These are phyloP conservation scores for Mamestra brassicae DNA, from an alignment of 2,888 invertebrate genomes.

Conservation along the genomic window DNA sequence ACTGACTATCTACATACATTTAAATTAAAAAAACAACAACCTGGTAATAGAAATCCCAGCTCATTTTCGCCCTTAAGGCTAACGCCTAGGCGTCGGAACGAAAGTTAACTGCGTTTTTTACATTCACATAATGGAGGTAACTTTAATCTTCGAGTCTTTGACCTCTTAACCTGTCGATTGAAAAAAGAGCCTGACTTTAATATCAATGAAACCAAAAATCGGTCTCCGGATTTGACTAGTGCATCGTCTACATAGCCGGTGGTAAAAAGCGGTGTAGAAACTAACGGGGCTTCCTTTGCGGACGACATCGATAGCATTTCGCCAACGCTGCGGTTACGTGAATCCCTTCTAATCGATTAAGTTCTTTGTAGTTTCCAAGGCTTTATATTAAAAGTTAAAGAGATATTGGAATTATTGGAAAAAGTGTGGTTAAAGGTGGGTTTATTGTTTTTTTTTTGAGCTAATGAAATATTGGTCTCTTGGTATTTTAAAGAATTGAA, in stretches of 20 bases:
- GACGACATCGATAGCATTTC: constrained; percentile 54
- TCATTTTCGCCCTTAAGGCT: no score
- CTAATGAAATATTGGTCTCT: background rate
- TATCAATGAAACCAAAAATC: background rate
- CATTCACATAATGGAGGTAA: no score
- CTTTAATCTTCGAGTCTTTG: no score
- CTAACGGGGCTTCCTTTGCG: constrained; percentile 56
- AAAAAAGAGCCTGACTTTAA: no score
- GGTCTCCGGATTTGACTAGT: constrained; percentile 5
- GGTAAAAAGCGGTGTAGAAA: constrained; percentile 22
- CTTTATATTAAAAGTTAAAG: constrained; percentile 49
- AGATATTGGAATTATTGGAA: constrained; percentile 39
- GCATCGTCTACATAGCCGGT: background rate
- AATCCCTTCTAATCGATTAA: constrained; percentile 50
- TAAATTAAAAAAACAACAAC: no score
- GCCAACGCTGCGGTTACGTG: constrained; percentile 52
- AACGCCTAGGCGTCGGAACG: no score
- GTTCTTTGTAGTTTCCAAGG: constrained; percentile 50
- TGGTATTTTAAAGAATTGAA: background rate
- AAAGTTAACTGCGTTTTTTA: no score
- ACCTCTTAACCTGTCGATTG: no score
- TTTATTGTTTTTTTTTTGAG: background rate
- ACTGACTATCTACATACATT: no score
- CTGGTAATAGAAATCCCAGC: no score
- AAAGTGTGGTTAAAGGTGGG: constrained; percentile 15